Evolutionary conservation across 2,113 vertebrate genomes (phyloP).

Genomic region (Rhodinocichla rosea): DNA sequence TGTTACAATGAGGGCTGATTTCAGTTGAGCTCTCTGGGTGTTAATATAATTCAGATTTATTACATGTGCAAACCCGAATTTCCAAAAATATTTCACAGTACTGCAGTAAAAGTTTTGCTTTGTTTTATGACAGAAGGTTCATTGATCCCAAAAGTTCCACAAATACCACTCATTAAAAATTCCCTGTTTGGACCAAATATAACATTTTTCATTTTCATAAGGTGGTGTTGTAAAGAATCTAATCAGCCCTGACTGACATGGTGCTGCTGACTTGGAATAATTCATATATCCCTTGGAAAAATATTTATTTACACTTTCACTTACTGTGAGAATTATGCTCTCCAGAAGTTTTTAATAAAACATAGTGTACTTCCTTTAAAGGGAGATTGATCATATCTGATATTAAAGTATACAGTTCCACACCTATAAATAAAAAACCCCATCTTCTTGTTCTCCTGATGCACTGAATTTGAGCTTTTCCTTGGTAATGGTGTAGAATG

Average conservation of each 20-base stretch:
- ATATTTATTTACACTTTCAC: not conserved
- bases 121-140: not conserved
- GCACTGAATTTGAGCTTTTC: not conserved
- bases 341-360: slow-evolving; percentile 8
- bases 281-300: not conserved
- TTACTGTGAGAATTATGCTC: not conserved
- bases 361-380: not conserved
- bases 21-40: not conserved
- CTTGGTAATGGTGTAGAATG: not conserved
- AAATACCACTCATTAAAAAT: not conserved
- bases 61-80: not conserved
- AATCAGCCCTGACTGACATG: not conserved
- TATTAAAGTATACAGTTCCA: not conserved
- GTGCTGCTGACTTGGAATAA: not conserved
- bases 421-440: not conserved
- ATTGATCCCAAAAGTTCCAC: not conserved
- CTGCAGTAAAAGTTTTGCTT: not conserved
- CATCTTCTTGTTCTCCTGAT: not conserved
- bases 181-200: not conserved
- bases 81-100: not conserved
- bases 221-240: not conserved
- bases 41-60: not conserved
- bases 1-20: not conserved
- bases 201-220: not conserved
- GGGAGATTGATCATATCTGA: not conserved